A percentile compares a stretch with the other conserved stretches of the same genome.
Evolutionary conservation across 2,113 vertebrate species (phyloP).

Genomic region (Chinchilla lanigera): DNA sequence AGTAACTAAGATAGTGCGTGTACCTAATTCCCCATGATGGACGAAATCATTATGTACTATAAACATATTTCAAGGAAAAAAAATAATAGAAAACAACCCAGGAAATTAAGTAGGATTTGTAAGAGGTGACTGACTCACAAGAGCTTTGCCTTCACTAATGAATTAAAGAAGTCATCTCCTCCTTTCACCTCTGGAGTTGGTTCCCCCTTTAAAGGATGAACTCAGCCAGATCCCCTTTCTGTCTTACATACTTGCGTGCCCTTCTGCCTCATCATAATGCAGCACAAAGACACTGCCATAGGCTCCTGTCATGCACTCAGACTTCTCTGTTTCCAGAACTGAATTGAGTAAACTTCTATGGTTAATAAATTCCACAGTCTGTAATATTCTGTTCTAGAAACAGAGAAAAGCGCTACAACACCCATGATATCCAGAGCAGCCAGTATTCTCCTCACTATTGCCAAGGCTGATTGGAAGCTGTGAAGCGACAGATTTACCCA

Average conservation of each 20-base stretch:
- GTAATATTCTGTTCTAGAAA: background rate
- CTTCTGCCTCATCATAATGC: too few relatives aligned
- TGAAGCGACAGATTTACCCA: background rate
- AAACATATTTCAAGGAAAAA: background rate
- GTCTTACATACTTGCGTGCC: fast-evolving
- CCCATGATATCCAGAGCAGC: background rate
- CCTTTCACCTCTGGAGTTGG: background rate
- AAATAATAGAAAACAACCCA: background rate
- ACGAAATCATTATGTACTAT: background rate
- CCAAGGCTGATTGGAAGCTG: background rate
- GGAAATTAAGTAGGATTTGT: background rate
- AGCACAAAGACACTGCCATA: too few relatives aligned
- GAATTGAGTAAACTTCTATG: background rate
- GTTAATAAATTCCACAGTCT: background rate
- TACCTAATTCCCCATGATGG: background rate
- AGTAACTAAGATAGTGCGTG: background rate
- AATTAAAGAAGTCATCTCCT: background rate
- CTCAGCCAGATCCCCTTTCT: background rate
- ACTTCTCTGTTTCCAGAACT: background rate
- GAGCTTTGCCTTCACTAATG: background rate
- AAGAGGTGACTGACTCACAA: background rate
- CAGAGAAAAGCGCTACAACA: background rate
- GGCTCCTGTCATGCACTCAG: background rate
- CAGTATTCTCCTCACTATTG: background rate
- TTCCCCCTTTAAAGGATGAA: background rate